phyloP scores from a whole-genome alignment of 2,888 invertebrate genomes.

The Neoascia interrupta region DNA sequence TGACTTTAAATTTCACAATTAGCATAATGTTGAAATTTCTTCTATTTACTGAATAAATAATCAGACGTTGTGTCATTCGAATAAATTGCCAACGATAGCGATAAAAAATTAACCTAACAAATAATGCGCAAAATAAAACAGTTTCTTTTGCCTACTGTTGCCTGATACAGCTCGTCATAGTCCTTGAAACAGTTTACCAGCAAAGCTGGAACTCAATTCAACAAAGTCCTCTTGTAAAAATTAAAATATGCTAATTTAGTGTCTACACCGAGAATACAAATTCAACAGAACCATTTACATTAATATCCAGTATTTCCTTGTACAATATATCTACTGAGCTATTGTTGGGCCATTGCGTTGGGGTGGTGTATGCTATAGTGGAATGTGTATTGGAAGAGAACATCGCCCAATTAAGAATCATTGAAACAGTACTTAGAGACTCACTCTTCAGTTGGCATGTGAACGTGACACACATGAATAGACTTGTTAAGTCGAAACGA shows the following conservation, averaged over 20 bases:
- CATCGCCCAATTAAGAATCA: conserved; percentile 22
- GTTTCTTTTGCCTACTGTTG: no score
- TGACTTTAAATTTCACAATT: conserved; percentile 42
- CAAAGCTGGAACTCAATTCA: neutral
- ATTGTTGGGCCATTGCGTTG: neutral
- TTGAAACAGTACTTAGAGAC: conserved; percentile 9
- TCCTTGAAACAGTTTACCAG: conserved; percentile 1
- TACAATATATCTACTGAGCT: no score
- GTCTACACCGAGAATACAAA: conserved; percentile 38
- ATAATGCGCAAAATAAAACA: conserved; percentile 21
- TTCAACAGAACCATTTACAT: conserved; percentile 41
- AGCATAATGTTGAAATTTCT: conserved; percentile 54
- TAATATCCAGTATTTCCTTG: no score
- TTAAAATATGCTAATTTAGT: conserved; percentile 56
- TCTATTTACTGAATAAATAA: conserved; percentile 59
- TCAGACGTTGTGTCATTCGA: conserved; percentile 46
- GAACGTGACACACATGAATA: no score
- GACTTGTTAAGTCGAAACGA: no score
- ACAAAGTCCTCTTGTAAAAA: conserved; percentile 14
- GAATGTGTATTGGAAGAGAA: neutral
- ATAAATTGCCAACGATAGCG: conserved; percentile 61
- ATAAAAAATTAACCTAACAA: conserved; percentile 50
- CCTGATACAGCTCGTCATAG: neutral
- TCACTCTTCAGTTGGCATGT: neutral
- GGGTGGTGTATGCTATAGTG: no score